A percentile compares a stretch with the other conserved stretches of the same genome.
Evolutionary conservation across 2,113 vertebrate genomes (phyloP).

Genomic region (Coptodon rendalli): DNA sequence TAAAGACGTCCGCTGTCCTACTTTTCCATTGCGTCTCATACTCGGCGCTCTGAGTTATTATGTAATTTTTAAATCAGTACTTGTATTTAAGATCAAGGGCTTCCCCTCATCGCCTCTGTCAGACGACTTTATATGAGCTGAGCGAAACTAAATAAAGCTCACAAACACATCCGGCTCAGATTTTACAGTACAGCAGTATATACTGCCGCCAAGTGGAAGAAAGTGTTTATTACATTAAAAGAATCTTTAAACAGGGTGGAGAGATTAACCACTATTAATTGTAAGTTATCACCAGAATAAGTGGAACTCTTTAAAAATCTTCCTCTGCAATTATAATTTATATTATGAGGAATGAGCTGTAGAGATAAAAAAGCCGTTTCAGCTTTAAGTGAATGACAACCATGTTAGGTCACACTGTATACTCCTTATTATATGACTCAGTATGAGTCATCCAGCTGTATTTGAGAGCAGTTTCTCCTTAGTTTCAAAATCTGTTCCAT

Average conservation of each 20-base stretch:
- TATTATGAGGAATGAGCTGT: background rate
- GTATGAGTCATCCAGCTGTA: background rate
- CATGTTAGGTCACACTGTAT: background rate
- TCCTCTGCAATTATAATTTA: background rate
- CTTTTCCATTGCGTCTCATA: background rate
- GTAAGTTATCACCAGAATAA: background rate
- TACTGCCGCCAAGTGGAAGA: constrained; percentile 23
- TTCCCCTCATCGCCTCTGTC: constrained; percentile 3
- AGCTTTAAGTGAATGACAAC: background rate
- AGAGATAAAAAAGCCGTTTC: background rate
- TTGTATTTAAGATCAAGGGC: constrained; percentile 24
- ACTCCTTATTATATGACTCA: background rate
- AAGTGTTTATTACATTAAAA: background rate
- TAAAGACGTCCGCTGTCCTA: background rate
- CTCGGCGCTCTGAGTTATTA: background rate
- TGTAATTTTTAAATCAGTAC: constrained; percentile 16
- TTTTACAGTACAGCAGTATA: background rate
- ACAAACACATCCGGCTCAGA: background rate
- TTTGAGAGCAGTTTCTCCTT: background rate
- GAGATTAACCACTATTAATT: too few relatives aligned
- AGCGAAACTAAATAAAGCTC: background rate
- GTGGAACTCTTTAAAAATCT: background rate
- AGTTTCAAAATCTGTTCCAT: background rate
- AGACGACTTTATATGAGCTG: background rate
- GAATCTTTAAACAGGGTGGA: background rate